Evolutionary conservation across 2,113 vertebrate species (phyloP), one percentile per base, ranked within the genome.

Genomic region (Hypocryptadius cinnamomeus): DNA sequence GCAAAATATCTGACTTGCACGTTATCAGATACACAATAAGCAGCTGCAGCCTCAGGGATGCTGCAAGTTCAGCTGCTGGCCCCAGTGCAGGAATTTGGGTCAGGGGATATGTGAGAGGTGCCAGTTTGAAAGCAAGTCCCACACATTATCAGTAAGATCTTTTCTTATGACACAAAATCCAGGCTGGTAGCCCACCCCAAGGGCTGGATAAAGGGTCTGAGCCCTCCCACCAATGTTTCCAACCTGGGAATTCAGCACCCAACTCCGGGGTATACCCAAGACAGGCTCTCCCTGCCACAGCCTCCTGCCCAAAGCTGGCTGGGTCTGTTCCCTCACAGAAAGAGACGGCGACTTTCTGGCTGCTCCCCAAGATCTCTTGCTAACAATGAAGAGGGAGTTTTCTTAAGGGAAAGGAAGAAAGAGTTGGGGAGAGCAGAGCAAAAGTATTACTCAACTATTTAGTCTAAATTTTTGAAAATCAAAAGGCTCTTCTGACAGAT

Each of bases 381-480:
- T 93, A 96, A 96, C 94, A 96, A 97, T 95, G 80, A 70, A 54
- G 91, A 92, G 87, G 79, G 78, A 95, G 92, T 95, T 97, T 98
- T 97, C 91, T 88, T 96, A 96, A 96, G 94, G 79, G 95, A 91
- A 92, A 87, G 78, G 37, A 87, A 81, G 72, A 96, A 96, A 92
- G 85, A 90, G 85, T 42, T 92, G 68, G 93, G 91, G 85, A 51
- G 85, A 93, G 54, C 21, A 85, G 82, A 96, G 93, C 76, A 47
- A 97, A 47, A 97, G 95, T 91, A 97, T 97, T 97, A 97, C 87
- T 96, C 93, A 97, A 97, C 96, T 97, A 97, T 97, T 98, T 97
- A 96, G 96, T 97, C 96, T 97, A 97, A 97, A 37, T 28, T 73
- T 60, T n/a, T 90, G 92, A 96, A 96, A 97, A 97, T 97, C 96